Conservation (phyloP, 2,797 vertebrate species). For the Chelonia mydas region DNA sequence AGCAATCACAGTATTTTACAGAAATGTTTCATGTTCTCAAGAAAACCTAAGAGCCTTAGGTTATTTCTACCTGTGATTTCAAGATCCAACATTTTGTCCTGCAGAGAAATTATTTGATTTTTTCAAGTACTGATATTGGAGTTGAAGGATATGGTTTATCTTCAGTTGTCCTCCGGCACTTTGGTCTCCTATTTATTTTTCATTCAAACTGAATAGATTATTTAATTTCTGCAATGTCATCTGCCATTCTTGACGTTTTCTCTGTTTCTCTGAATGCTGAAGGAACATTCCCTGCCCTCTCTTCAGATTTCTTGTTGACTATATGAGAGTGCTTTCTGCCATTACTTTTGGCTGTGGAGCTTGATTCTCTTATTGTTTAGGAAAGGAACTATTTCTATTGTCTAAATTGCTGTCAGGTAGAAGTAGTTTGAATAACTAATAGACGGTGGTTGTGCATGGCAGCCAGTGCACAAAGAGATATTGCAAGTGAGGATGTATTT, state of each 20-base stretch:
- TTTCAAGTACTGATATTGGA: background rate
- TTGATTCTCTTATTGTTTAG: background rate
- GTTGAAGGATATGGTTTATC: background rate
- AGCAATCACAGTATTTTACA: background rate
- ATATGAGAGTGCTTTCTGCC: background rate
- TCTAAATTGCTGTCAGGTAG: background rate
- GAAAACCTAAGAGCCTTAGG: background rate
- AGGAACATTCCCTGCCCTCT: background rate
- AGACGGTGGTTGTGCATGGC: background rate
- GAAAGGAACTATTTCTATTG: background rate
- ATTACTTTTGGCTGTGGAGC: background rate
- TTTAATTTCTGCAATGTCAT: background rate
- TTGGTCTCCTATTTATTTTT: conserved; percentile 3
- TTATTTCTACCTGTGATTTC: background rate
- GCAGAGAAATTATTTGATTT: background rate
- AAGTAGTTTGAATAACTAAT: background rate
- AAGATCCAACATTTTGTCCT: background rate
- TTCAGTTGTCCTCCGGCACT: background rate
- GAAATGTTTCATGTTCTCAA: background rate
- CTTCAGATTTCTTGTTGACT: background rate
- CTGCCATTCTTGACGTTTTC: background rate
- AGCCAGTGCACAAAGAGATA: background rate
- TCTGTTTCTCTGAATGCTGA: background rate
- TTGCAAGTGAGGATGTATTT: background rate
- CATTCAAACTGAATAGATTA: background rate